Evolutionary conservation across 2,797 vertebrate species (phyloP).

Genomic region (Thalassophryne amazonica): DNA sequence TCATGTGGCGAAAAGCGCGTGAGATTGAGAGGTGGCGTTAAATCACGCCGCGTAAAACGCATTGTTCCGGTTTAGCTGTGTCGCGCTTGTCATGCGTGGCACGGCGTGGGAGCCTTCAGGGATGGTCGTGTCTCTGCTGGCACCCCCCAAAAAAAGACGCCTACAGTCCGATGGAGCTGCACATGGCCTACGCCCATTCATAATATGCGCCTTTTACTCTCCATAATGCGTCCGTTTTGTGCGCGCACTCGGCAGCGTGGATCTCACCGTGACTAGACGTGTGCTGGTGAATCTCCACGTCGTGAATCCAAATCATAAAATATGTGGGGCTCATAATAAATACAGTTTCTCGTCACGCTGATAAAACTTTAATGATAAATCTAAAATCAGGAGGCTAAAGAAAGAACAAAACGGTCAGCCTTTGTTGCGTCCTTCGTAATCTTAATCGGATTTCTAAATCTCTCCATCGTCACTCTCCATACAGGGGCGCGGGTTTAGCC

Average conservation of each 20-base stretch:
- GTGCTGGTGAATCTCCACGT: slow-evolving; percentile 33
- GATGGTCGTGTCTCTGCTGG: slow-evolving; percentile 22
- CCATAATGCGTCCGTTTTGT: slow-evolving; percentile 45
- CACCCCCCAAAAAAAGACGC: no score
- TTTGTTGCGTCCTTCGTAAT: slow-evolving; percentile 63
- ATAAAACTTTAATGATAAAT: slow-evolving; percentile 24
- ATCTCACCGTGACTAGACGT: slow-evolving; percentile 27
- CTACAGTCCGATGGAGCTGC: slow-evolving; percentile 17
- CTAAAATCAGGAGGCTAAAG: slow-evolving; percentile 52
- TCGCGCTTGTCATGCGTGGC: slow-evolving; percentile 51
- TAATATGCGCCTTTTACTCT: slow-evolving; percentile 52
- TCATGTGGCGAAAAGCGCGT: background rate
- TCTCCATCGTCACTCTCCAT: slow-evolving; percentile 35
- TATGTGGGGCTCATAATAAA: slow-evolving; percentile 23
- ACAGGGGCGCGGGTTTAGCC: slow-evolving; percentile 26
- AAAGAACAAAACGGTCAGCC: slow-evolving; percentile 64
- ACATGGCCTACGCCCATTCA: slow-evolving; percentile 71
- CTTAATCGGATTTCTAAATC: slow-evolving; percentile 77
- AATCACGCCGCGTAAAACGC: slow-evolving; percentile 63
- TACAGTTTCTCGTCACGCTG: slow-evolving; percentile 11
- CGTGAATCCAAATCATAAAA: no score
- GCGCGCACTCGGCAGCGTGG: slow-evolving; percentile 46
- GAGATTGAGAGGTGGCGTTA: slow-evolving; percentile 32
- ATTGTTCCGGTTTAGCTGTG: slow-evolving; percentile 76
- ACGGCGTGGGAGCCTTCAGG: slow-evolving; percentile 28